A percentile compares a stretch with the other conserved stretches of the same genome.
phyloP scores from a whole-genome alignment of 2,888 invertebrate genomes.

The Hypomecis punctinalis region DNA sequence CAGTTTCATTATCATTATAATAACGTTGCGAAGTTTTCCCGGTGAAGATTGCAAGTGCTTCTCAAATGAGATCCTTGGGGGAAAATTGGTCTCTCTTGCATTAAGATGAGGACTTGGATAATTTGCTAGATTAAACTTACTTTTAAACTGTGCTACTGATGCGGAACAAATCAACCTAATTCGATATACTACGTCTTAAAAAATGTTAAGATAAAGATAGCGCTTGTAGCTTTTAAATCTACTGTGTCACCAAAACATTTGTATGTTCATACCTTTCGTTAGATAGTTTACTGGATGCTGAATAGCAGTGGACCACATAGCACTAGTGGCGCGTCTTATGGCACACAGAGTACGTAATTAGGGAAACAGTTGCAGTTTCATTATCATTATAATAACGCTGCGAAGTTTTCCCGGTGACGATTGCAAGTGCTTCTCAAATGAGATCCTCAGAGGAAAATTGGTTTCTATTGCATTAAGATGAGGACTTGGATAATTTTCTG shows the following conservation, averaged over 20 bases:
- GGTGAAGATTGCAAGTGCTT: conserved; percentile 26
- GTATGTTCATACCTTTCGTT: conserved; percentile 20
- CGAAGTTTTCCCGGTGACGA: conserved; percentile 26
- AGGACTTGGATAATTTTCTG: neutral
- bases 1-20: conserved; percentile 26
- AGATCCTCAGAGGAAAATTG: conserved; percentile 21
- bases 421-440: conserved; percentile 27
- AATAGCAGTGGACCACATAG: neutral
- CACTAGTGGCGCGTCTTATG: conserved; percentile 13
- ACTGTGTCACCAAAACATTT: conserved; percentile 5
- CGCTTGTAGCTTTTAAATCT: neutral
- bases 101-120: conserved; percentile 8
- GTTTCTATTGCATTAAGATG: conserved; percentile 7
- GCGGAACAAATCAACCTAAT: too few species aligned
- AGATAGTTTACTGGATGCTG: conserved; percentile 21
- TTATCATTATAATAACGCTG: conserved; percentile 25
- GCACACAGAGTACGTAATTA: conserved; percentile 22
- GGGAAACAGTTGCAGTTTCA: conserved; percentile 22
- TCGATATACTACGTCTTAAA: too few species aligned
- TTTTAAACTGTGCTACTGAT: too few species aligned
- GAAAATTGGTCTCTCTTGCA: conserved; percentile 13
- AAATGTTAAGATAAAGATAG: too few species aligned
- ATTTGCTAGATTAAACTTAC: neutral
- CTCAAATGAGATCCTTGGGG: conserved; percentile 19
- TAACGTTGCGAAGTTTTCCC: conserved; percentile 27